Evolutionary conservation across 1,140 invertebrate species (phyloP).

Genomic region (Ganaspis sp.): DNA sequence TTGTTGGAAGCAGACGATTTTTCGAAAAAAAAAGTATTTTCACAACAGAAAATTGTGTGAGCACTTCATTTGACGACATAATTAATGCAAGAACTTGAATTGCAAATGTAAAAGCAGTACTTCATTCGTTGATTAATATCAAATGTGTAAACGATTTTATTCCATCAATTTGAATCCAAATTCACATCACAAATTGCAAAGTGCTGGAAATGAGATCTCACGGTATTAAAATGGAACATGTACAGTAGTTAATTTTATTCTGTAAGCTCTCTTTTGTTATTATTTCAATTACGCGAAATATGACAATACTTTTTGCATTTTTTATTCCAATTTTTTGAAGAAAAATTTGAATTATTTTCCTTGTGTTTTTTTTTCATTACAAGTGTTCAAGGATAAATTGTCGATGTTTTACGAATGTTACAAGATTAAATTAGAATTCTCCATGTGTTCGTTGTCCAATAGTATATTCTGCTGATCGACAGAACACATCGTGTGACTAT

Average conservation of each 20-base stretch:
- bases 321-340: neutral
- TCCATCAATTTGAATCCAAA: conserved; percentile 25
- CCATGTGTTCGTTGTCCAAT: conserved; percentile 43
- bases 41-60: conserved; percentile 7
- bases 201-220: conserved; percentile 28
- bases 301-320: neutral
- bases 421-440: conserved; percentile 60
- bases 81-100: conserved; percentile 16
- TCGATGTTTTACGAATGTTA: conserved; percentile 56
- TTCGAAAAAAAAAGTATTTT: neutral
- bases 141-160: conserved; percentile 29
- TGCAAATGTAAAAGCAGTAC: conserved; percentile 16
- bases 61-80: conserved; percentile 8
- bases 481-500: neutral
- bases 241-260: conserved; percentile 1
- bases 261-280: neutral
- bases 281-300: neutral
- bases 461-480: conserved; percentile 40
- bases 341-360: neutral
- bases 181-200: conserved; percentile 27
- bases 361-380: no score
- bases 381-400: conserved; percentile 46
- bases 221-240: conserved; percentile 16
- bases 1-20: neutral
- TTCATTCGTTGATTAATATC: conserved; percentile 27